Evolutionary conservation across 2,888 invertebrate genomes (phyloP), one percentile per base, ranked within the genome.

Genomic region (Melieria omissa): DNA sequence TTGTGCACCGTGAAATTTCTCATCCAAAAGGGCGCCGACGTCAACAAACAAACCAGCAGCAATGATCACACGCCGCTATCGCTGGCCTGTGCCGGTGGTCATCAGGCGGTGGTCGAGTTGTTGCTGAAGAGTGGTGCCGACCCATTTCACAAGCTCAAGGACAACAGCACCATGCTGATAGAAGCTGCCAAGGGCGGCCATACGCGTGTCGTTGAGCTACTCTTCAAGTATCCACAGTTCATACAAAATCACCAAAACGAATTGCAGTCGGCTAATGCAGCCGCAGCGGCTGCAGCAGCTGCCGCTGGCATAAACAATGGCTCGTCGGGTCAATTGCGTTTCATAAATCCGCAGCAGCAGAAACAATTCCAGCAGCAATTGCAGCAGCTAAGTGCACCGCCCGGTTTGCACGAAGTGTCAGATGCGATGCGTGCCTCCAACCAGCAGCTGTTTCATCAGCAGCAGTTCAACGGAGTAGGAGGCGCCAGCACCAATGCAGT

Each of bases 131-230:
- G 95, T 88, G 94, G 95, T 80, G 98, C 98, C 58, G 96, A 99
- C 89, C 97, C 97, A 65, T 95, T 95, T 88, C 96, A 98, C 88
- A 97, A 96, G 88, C 91, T 99, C 65, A 98, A 98, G 90, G 99
- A 99, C 88, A 98, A 98, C 87, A 97, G 97, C 74, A 98, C 98
- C 69, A 99, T 98, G 93, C 90, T 99, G 79, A 98, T 99, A 81
- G 99, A 99, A 88, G 99, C 98, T 65, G 95, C 99, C 63, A 98
- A 98, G 88, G 98, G 98, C 65, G 99, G 99, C 0, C 98, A 99
- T 88, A 97, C 97, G 41, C 93, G 92, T 78, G 97, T 99, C 72
- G 98, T 99, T 74, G 96, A 97, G 88, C 89, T 98, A 80, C 89
- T 99, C 78, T 90, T 99, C 78, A 98, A 99, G 88, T 98, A 95